Evolutionary conservation across 2,113 vertebrate species (phyloP).

Genomic region (Nothoprocta perdicaria): DNA sequence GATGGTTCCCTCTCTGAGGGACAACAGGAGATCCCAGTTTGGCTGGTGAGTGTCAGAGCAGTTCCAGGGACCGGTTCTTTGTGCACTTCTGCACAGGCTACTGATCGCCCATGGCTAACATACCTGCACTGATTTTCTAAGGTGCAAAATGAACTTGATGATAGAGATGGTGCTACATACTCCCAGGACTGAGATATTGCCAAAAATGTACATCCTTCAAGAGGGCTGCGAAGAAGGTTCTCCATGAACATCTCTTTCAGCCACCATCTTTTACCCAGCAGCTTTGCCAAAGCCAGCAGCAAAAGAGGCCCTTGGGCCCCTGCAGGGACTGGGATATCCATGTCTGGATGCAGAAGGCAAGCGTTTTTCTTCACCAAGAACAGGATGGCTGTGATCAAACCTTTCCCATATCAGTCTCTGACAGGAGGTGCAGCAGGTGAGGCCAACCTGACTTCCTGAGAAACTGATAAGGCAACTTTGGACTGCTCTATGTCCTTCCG

Average conservation of each 20-base stretch:
- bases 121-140: background rate
- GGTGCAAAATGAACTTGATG: too few relatives aligned
- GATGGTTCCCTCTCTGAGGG: background rate
- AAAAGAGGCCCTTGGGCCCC: background rate
- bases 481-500: background rate
- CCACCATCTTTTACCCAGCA: background rate
- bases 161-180: background rate
- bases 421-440: background rate
- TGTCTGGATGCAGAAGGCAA: accelerated
- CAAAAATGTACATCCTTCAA: too few relatives aligned
- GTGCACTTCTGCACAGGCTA: background rate
- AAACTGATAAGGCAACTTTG: background rate
- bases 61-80: background rate
- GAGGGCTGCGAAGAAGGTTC: background rate
- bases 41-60: background rate
- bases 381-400: background rate
- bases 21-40: background rate
- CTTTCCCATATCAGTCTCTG: background rate
- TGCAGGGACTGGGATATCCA: accelerated
- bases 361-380: background rate
- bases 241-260: background rate
- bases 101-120: background rate
- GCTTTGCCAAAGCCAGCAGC: background rate
- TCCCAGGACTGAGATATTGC: too few relatives aligned
- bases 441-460: background rate